Conservation (phyloP, 2,888 invertebrate species). For the Pseudococcus viburni region DNA sequence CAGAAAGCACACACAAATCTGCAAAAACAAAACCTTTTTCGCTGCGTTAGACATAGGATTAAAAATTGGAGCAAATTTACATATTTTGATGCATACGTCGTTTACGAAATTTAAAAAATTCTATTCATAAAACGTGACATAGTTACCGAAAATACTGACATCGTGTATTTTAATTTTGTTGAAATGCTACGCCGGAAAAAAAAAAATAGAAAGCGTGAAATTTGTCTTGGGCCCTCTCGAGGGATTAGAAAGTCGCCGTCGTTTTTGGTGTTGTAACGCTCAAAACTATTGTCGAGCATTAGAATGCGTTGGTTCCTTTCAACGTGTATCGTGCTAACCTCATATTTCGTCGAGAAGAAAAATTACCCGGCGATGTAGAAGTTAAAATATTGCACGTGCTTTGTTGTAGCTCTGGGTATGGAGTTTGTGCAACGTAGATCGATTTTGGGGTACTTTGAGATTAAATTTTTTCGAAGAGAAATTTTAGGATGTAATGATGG, state of each 20-base stretch:
- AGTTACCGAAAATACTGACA: conserved; percentile 49
- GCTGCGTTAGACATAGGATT: not conserved
- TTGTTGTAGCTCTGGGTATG: not conserved
- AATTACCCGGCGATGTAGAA: conserved; percentile 29
- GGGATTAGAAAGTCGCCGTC: conserved; percentile 38
- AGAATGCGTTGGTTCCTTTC: conserved; percentile 30
- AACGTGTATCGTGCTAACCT: conserved; percentile 24
- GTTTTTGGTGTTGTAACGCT: conserved; percentile 27
- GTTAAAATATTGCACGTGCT: conserved; percentile 23
- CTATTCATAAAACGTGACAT: conserved; percentile 50
- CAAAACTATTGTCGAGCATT: conserved; percentile 41
- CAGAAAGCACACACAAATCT: not conserved
- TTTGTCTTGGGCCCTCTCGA: conserved; percentile 32
- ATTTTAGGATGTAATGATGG: not conserved
- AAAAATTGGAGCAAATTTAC: conserved; percentile 43
- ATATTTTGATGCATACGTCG: conserved; percentile 47
- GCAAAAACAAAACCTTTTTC: conserved; percentile 16
- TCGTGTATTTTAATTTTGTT: conserved; percentile 47
- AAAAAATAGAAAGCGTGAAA: conserved; percentile 43
- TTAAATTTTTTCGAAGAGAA: not conserved
- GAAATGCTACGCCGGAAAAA: conserved; percentile 28
- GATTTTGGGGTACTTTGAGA: not conserved
- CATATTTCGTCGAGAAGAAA: conserved; percentile 34
- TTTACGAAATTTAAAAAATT: conserved; percentile 42
- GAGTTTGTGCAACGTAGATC: not conserved